Conservation (phyloP, 2,888 invertebrate species). For the Mactromeris polynyma region DNA sequence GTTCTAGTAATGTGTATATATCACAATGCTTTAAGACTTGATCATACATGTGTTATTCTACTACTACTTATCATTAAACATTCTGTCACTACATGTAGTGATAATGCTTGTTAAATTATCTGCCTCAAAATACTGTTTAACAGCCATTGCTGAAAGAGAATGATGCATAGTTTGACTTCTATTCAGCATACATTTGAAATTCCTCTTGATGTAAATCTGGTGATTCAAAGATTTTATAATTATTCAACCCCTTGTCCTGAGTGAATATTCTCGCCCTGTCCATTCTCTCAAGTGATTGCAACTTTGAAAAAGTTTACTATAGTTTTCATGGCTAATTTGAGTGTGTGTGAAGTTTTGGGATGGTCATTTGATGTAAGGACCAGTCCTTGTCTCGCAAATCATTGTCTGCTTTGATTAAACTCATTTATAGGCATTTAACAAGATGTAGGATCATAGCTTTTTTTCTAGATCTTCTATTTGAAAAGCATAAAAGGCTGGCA, state of each 20-base stretch:
- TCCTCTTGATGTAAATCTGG: not conserved
- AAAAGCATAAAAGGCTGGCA: not conserved
- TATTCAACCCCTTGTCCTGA: not conserved
- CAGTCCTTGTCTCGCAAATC: slow-evolving; percentile 9
- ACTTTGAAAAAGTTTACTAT: not conserved
- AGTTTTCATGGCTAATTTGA: slow-evolving; percentile 3
- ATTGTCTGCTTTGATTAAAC: not conserved
- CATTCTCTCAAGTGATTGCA: not conserved
- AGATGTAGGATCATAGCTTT: not conserved
- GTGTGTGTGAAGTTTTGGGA: not conserved
- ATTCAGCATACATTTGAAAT: not conserved
- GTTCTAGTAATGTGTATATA: no score
- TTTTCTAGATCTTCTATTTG: not conserved
- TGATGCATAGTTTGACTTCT: no score
- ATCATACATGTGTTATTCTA: no score
- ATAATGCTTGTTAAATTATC: no score
- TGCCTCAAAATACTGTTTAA: no score
- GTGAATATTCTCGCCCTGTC: not conserved
- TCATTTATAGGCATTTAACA: slow-evolving; percentile 14
- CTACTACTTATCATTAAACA: no score
- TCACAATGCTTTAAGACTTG: no score
- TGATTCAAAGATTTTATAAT: not conserved
- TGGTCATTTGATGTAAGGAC: not conserved
- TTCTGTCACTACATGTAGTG: no score
- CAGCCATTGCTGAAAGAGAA: no score